Conservation (phyloP, 2,797 vertebrate genomes). For the Spondyliosoma cantharus region DNA sequence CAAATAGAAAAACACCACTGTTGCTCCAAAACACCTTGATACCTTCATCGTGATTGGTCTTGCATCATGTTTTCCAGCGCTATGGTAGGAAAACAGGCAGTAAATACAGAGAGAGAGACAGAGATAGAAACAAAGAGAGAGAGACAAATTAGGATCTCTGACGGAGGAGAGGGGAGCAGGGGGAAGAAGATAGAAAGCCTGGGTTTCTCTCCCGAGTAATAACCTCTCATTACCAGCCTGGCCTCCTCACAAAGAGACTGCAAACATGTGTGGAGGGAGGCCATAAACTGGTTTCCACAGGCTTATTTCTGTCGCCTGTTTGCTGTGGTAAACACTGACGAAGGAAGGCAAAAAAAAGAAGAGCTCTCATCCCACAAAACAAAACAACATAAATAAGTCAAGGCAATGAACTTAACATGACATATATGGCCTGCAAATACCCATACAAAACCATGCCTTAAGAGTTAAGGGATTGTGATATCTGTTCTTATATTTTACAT, state of each 20-base stretch:
- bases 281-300: constrained; percentile 68
- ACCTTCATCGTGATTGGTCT: constrained; percentile 3
- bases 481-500: background rate
- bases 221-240: constrained; percentile 79
- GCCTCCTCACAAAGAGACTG: constrained; percentile 72
- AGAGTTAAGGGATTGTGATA: background rate
- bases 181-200: constrained; percentile 47
- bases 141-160: constrained; percentile 45
- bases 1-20: constrained; percentile 67
- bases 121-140: constrained; percentile 3
- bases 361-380: constrained; percentile 39
- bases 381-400: constrained; percentile 34
- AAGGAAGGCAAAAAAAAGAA: constrained; percentile 34
- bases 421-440: background rate
- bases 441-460: background rate
- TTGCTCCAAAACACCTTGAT: constrained; percentile 54
- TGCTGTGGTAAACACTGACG: constrained; percentile 74
- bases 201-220: constrained; percentile 63
- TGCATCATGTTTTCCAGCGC: constrained; percentile 65
- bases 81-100: constrained; percentile 45
- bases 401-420: constrained; percentile 7
- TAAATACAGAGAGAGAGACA: constrained; percentile 10
- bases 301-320: constrained; percentile 69
- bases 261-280: constrained; percentile 74
- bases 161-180: constrained; percentile 25